phyloP scores from a whole-genome alignment of 1,140 invertebrate genomes.

The Sminthurides bifidus region DNA sequence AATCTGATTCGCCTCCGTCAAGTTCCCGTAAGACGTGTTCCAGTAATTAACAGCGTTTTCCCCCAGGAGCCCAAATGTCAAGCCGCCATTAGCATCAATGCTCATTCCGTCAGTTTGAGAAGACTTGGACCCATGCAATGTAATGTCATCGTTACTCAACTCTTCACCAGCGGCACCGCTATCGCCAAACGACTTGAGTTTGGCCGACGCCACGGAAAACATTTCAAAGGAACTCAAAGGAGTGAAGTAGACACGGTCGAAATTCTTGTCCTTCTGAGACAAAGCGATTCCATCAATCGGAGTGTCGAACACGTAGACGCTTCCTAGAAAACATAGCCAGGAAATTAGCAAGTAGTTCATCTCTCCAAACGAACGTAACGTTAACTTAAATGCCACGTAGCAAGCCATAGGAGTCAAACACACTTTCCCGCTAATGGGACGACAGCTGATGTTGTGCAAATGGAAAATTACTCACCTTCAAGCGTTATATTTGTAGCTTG shows the following conservation, averaged over 20 bases:
- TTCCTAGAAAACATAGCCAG: background rate
- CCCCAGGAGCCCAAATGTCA: constrained; percentile 53
- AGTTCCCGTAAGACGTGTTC: constrained; percentile 41
- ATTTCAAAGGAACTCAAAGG: constrained; percentile 67
- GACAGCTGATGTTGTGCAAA: background rate
- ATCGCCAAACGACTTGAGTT: constrained; percentile 35
- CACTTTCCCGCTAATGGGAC: too few relatives aligned
- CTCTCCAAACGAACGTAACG: background rate
- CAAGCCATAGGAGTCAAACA: background rate
- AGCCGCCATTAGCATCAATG: constrained; percentile 50
- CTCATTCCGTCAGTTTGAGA: constrained; percentile 53
- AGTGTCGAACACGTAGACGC: background rate
- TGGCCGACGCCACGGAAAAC: constrained; percentile 57
- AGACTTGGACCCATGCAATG: background rate
- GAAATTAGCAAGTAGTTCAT: background rate
- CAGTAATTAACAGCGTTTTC: constrained; percentile 52
- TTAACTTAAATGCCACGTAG: background rate
- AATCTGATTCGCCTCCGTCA: background rate
- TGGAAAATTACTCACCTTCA: background rate
- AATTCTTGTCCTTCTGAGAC: constrained; percentile 48
- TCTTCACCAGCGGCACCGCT: background rate
- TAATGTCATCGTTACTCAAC: background rate
- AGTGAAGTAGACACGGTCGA: constrained; percentile 56
- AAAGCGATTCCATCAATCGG: constrained; percentile 37
- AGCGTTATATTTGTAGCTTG: background rate